These are phyloP conservation scores for Nasonia vitripennis DNA, from an alignment of 1,140 invertebrate genomes.

Conservation along the genomic window DNA sequence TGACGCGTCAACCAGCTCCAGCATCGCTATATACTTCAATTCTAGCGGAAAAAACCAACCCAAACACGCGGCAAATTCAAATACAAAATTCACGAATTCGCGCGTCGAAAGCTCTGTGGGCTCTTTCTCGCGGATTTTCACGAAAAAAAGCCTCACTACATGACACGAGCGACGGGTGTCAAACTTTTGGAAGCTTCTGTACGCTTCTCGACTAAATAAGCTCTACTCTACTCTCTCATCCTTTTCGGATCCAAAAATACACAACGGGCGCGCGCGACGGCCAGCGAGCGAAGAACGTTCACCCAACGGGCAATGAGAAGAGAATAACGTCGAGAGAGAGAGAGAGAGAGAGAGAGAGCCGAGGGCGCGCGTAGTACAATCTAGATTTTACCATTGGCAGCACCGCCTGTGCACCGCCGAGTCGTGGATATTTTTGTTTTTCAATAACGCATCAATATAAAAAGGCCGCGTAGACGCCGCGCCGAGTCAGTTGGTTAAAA, in stretches of 20 bases:
- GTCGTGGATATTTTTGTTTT: constrained; percentile 64
- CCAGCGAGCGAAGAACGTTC: too few relatives aligned
- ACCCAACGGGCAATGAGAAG: too few relatives aligned
- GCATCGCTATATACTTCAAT: not conserved
- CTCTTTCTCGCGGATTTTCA: not conserved
- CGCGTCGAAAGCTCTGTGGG: not conserved
- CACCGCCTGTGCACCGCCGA: not conserved
- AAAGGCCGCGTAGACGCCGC: constrained; percentile 45
- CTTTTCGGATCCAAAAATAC: constrained; percentile 66
- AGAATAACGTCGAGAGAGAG: not conserved
- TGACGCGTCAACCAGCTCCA: too few relatives aligned
- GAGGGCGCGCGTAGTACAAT: constrained; percentile 51
- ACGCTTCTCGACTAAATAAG: constrained; percentile 48
- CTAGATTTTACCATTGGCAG: constrained; percentile 65
- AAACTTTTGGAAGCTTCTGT: constrained; percentile 58
- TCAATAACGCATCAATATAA: constrained; percentile 57
- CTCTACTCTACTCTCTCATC: not conserved
- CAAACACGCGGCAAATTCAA: not conserved
- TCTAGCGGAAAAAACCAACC: too few relatives aligned
- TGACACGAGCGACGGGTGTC: not conserved
- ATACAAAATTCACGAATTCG: not conserved
- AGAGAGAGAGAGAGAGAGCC: too few relatives aligned
- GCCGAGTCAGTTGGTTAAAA: constrained; percentile 12
- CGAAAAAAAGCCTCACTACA: not conserved
- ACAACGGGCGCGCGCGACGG: not conserved